Percentiles rank a stretch among this genome's conserved stretches.
phyloP scores from a whole-genome alignment of 2,797 vertebrate genomes.

The Sparidentex hasta region DNA sequence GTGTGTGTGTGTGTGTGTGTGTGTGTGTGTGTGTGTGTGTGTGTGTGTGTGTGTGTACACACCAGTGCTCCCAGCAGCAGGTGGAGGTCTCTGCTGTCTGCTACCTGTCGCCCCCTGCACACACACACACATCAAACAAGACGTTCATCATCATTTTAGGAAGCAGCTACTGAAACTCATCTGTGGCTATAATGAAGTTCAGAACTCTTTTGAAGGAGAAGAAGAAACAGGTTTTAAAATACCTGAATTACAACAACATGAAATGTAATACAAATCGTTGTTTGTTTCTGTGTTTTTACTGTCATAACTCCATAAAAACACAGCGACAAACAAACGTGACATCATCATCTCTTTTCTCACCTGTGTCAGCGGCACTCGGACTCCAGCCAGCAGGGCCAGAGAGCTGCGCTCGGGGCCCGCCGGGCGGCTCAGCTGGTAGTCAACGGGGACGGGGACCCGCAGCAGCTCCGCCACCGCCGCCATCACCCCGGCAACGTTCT shows the following conservation, averaged over 20 bases:
- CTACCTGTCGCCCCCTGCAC: slow-evolving; percentile 42
- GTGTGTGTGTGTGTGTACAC: background rate
- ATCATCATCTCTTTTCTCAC: slow-evolving; percentile 9
- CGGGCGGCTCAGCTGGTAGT: slow-evolving; percentile 72
- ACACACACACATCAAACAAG: background rate
- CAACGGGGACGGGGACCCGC: slow-evolving; percentile 88
- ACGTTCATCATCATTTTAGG: background rate
- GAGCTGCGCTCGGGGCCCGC: slow-evolving; percentile 75
- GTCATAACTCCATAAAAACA: too few relatives aligned
- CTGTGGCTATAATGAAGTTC: too few relatives aligned
- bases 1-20: background rate
- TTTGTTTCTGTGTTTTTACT: too few relatives aligned
- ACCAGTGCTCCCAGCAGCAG: slow-evolving; percentile 44
- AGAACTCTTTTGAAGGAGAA: too few relatives aligned
- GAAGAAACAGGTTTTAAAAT: too few relatives aligned
- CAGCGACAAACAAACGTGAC: too few relatives aligned
- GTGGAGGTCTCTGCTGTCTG: slow-evolving; percentile 47
- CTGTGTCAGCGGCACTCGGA: slow-evolving; percentile 73
- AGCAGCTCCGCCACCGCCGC: slow-evolving; percentile 92
- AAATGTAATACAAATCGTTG: too few relatives aligned
- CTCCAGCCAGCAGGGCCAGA: slow-evolving; percentile 77
- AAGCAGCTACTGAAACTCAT: too few relatives aligned
- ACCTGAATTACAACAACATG: too few relatives aligned
- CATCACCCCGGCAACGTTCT: slow-evolving; percentile 94
- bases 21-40: background rate